phyloP scores from a whole-genome alignment of 1,140 invertebrate species.

The Polyergus mexicanus region DNA sequence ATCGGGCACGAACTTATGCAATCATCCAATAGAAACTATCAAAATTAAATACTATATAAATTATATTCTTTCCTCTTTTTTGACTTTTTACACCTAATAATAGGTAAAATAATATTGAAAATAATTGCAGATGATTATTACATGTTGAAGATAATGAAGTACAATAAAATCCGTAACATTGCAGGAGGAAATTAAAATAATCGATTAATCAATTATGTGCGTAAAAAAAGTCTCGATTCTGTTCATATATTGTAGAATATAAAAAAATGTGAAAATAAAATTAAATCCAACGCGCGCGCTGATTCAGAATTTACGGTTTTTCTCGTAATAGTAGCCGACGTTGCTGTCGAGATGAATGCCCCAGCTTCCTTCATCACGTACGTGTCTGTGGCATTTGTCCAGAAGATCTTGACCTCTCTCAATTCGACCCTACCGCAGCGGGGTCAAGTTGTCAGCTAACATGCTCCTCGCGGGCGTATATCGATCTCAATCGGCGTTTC shows the following conservation, averaged over 20 bases:
- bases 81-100: neutral
- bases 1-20: too few species aligned
- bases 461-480: slow-evolving; percentile 61
- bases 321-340: slow-evolving; percentile 41
- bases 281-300: neutral
- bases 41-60: slow-evolving; percentile 7
- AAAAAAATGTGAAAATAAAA: slow-evolving; percentile 8
- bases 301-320: slow-evolving; percentile 48
- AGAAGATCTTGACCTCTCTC: slow-evolving; percentile 78
- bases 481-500: slow-evolving; percentile 78
- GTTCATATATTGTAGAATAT: neutral
- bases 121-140: neutral
- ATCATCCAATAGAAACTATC: slow-evolving; percentile 6
- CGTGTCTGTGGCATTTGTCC: slow-evolving; percentile 70
- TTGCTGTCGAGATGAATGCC: slow-evolving; percentile 60
- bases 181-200: neutral
- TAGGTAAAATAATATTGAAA: neutral
- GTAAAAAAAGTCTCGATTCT: neutral
- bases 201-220: neutral
- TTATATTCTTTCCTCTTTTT: neutral
- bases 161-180: slow-evolving; percentile 16
- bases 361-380: slow-evolving; percentile 57
- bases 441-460: slow-evolving; percentile 74
- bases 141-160: neutral
- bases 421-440: slow-evolving; percentile 69